phyloP scores from a whole-genome alignment of 2,113 vertebrate genomes.

The Tonatia bakeri region DNA sequence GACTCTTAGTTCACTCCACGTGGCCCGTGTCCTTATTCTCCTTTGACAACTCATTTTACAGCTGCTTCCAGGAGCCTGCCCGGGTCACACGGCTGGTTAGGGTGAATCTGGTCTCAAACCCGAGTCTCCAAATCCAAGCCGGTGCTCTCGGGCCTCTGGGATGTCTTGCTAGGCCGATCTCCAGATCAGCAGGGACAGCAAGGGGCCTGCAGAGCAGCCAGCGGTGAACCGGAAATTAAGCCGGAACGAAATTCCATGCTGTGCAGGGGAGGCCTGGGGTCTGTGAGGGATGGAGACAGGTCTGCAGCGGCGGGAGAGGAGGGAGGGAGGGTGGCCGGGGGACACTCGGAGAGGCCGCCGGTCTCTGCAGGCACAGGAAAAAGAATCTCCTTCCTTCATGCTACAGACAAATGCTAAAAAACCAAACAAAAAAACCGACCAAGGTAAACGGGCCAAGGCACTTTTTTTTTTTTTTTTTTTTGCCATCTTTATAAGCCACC shows the following conservation, averaged over 20 bases:
- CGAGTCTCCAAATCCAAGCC: not conserved
- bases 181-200: not conserved
- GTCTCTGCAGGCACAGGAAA: not conserved
- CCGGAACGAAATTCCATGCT: not conserved
- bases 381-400: not conserved
- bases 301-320: not conserved
- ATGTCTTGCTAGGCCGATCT: not conserved
- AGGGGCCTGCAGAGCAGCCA: not conserved
- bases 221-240: not conserved
- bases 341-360: not conserved
- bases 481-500: not conserved
- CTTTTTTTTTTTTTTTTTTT: no score
- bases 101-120: not conserved
- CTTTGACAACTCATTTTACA: rapidly evolving
- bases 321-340: no score
- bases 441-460: not conserved
- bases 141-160: not conserved
- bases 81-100: rapidly evolving
- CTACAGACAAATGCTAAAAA: not conserved
- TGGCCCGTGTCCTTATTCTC: not conserved
- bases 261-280: not conserved
- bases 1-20: rapidly evolving
- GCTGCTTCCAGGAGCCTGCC: not conserved
- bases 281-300: not conserved
- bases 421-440: not conserved